Evolutionary conservation across 2,113 vertebrate species (phyloP).

Genomic region (Leucosticte australis): DNA sequence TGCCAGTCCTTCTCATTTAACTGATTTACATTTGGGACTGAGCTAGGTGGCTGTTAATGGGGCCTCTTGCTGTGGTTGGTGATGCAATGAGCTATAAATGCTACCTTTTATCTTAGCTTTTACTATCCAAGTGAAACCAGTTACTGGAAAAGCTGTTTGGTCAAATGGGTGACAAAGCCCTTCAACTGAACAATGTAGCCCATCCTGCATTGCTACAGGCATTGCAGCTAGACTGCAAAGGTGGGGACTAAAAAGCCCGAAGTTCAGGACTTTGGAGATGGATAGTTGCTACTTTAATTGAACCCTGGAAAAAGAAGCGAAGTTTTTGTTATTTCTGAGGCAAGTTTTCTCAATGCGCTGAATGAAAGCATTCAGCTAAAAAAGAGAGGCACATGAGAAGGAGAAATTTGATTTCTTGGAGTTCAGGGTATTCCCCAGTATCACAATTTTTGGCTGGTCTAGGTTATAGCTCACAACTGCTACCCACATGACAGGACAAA

Average conservation of each 20-base stretch:
- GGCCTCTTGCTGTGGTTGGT: not conserved
- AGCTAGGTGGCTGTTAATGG: slow-evolving; percentile 49
- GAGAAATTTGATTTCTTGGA: not conserved
- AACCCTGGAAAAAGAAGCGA: not conserved
- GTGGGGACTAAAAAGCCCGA: not conserved
- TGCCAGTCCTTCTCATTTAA: slow-evolving; percentile 27
- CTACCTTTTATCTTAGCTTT: slow-evolving; percentile 62
- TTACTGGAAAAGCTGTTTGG: slow-evolving; percentile 66
- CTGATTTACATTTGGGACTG: slow-evolving; percentile 51
- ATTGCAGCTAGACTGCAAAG: not conserved
- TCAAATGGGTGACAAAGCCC: slow-evolving; percentile 28
- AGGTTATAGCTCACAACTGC: not conserved
- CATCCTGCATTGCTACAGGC: not conserved
- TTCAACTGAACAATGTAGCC: not conserved
- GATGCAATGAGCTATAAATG: slow-evolving; percentile 57
- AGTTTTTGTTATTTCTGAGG: not conserved
- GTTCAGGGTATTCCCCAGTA: not conserved
- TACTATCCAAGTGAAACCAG: slow-evolving; percentile 65
- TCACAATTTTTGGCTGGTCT: not conserved
- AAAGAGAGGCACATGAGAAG: not conserved
- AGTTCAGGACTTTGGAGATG: not conserved
- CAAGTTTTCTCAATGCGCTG: not conserved
- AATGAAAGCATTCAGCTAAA: not conserved
- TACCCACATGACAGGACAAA: not conserved
- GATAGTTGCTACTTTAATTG: not conserved